phyloP scores from a whole-genome alignment of 2,888 invertebrate species.

The Danaus chrysippus region DNA sequence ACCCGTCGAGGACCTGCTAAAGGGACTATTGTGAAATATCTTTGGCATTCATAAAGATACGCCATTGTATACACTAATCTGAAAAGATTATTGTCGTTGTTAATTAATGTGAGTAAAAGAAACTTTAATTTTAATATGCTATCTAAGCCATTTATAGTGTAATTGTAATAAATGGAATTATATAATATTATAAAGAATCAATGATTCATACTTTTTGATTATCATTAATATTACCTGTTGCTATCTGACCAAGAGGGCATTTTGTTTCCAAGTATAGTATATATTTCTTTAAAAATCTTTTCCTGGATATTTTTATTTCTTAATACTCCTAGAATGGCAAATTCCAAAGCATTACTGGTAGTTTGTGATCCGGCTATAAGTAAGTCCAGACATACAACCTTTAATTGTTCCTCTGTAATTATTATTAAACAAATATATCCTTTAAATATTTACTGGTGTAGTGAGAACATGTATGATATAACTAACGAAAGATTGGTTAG shows the following conservation, averaged over 20 bases:
- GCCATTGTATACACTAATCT: constrained; percentile 76
- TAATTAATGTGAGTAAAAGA: neutral
- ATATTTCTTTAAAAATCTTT: constrained; percentile 81
- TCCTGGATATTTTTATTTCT: constrained; percentile 78
- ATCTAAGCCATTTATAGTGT: neutral
- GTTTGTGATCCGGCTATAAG: constrained; percentile 87
- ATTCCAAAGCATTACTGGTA: constrained; percentile 82
- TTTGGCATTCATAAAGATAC: constrained; percentile 77
- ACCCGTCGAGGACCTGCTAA: constrained; percentile 75
- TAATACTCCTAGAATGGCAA: constrained; percentile 78
- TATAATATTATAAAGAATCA: neutral
- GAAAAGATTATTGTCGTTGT: constrained; percentile 34
- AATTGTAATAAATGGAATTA: too few species aligned
- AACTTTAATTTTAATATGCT: neutral
- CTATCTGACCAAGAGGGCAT: constrained; percentile 58
- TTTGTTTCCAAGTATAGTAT: constrained; percentile 69
- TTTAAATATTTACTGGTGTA: too few species aligned
- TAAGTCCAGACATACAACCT: constrained; percentile 81
- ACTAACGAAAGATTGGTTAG: too few species aligned
- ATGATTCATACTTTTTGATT: neutral
- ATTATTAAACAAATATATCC: neutral
- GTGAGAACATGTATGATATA: too few species aligned
- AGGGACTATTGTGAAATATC: constrained; percentile 76
- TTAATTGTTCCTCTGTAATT: constrained; percentile 62
- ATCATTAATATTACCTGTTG: constrained; percentile 42